These are phyloP conservation scores for Pimpla rufipes DNA, from an alignment of 2,888 invertebrate species.

Conservation along the genomic window DNA sequence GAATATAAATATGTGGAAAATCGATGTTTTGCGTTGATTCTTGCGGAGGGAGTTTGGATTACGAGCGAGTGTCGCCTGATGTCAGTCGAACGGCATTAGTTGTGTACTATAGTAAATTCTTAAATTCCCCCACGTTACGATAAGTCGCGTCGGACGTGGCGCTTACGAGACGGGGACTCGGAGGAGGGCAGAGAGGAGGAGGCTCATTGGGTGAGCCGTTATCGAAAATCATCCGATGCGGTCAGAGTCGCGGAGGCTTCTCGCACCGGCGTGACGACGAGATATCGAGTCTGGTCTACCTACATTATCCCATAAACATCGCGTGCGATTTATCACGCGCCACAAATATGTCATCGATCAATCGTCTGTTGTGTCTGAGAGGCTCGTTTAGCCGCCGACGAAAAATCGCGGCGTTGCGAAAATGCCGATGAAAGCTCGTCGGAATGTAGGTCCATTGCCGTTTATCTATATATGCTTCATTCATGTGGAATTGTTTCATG, in stretches of 20 bases:
- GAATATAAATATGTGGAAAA: slow-evolving; percentile 6
- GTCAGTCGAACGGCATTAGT: background rate
- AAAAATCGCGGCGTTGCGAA: background rate
- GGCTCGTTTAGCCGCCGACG: background rate
- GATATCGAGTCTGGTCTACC: slow-evolving; percentile 17
- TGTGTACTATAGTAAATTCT: background rate
- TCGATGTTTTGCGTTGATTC: background rate
- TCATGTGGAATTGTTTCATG: background rate
- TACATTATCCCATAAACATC: slow-evolving; percentile 21
- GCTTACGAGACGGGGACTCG: background rate
- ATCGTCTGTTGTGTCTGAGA: slow-evolving; percentile 29
- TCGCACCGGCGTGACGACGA: background rate
- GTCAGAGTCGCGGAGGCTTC: slow-evolving; percentile 52
- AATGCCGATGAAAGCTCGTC: background rate
- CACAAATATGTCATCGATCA: slow-evolving; percentile 35
- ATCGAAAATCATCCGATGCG: slow-evolving; percentile 72
- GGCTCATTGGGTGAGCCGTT: slow-evolving; percentile 63
- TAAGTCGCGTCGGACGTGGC: background rate
- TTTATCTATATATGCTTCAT: background rate
- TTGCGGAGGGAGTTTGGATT: background rate
- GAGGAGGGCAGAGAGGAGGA: background rate
- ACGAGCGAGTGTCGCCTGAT: background rate
- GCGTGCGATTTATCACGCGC: slow-evolving; percentile 8
- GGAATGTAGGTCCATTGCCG: background rate
- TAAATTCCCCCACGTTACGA: background rate